These are phyloP conservation scores for Alaudala cheleensis DNA, from an alignment of 2,113 vertebrate genomes.

Conservation along the genomic window DNA sequence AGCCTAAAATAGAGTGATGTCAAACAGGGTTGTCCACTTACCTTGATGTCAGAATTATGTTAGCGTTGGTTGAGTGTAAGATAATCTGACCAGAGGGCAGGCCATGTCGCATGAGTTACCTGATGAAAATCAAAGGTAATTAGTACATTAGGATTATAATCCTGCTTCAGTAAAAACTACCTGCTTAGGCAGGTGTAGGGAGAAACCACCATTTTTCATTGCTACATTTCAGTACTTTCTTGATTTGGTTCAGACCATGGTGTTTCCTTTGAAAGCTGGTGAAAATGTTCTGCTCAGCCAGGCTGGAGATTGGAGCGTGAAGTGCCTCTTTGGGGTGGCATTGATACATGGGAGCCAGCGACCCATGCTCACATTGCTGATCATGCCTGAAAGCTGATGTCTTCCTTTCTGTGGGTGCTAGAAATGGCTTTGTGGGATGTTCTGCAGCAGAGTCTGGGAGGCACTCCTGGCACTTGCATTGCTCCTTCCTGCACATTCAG, in stretches of 20 bases:
- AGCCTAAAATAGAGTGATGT: background rate
- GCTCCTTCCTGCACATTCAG: background rate
- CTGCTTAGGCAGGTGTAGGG: fast-evolving
- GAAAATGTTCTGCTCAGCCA: background rate
- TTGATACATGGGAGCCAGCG: fast-evolving
- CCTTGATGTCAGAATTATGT: background rate
- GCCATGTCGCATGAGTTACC: background rate
- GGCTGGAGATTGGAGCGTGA: background rate
- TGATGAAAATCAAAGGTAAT: background rate
- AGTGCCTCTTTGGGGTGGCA: background rate
- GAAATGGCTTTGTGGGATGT: background rate
- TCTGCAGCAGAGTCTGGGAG: background rate
- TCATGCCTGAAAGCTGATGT: background rate
- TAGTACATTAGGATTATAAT: background rate
- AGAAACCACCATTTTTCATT: background rate
- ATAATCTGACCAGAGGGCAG: background rate
- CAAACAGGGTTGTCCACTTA: background rate
- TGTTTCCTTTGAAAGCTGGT: background rate
- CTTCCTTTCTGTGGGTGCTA: background rate
- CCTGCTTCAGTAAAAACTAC: background rate
- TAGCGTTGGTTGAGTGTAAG: fast-evolving
- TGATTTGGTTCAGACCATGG: background rate
- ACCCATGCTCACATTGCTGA: fast-evolving
- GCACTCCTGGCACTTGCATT: background rate
- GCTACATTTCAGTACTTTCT: fast-evolving